phyloP scores from a whole-genome alignment of 2,888 invertebrate genomes.

The Pristionchus japonicus region DNA sequence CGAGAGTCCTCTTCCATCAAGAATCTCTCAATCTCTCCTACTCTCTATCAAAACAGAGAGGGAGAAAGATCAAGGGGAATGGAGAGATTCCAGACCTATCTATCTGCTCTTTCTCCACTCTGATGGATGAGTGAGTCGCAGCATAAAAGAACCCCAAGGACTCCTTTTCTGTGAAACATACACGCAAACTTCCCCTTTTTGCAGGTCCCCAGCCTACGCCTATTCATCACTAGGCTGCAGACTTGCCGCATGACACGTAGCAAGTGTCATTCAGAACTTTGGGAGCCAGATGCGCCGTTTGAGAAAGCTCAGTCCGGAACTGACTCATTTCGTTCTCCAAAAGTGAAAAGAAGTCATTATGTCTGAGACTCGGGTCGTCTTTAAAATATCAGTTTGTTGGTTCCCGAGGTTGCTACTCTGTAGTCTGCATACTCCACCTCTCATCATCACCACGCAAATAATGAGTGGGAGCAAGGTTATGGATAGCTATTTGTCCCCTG shows the following conservation, averaged over 20 bases:
- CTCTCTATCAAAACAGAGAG: background rate
- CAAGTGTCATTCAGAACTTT: background rate
- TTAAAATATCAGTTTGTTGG: no score
- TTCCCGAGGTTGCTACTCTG: no score
- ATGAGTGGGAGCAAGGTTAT: no score
- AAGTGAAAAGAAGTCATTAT: no score
- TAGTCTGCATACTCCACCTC: no score
- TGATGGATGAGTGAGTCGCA: background rate
- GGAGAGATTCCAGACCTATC: background rate
- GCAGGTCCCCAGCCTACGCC: background rate
- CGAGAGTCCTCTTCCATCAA: background rate
- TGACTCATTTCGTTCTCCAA: no score
- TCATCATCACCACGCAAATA: no score
- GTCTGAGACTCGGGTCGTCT: no score
- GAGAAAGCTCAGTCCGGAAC: no score
- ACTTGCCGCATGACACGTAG: background rate
- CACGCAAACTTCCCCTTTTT: slow-evolving; percentile 2
- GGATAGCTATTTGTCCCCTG: background rate
- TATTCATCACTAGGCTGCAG: background rate
- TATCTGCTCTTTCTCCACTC: background rate
- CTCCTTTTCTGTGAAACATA: background rate
- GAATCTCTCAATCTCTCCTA: background rate
- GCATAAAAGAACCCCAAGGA: slow-evolving; percentile 2
- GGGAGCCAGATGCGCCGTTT: no score
- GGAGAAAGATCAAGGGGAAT: background rate